These are phyloP conservation scores for Eleginops maclovinus DNA, from an alignment of 2,113 vertebrate species.

Conservation along the genomic window DNA sequence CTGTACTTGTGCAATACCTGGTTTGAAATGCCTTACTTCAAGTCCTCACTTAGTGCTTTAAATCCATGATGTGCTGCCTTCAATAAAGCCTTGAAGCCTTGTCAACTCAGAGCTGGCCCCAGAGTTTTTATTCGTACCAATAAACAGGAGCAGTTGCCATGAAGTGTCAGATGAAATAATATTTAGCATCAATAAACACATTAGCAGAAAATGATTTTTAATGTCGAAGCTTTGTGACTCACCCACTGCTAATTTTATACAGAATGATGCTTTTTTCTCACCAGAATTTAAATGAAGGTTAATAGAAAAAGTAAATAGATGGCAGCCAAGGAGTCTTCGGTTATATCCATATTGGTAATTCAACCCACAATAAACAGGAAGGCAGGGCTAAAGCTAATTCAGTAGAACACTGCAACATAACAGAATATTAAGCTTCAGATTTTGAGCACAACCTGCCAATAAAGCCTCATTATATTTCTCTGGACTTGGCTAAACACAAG, in stretches of 20 bases:
- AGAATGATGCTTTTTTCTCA: slow-evolving; percentile 20
- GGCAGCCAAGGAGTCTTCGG: slow-evolving; percentile 21
- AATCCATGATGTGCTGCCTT: slow-evolving; percentile 58
- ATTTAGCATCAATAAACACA: slow-evolving; percentile 12
- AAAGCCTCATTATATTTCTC: slow-evolving; percentile 11
- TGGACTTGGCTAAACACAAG: not conserved
- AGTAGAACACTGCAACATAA: not conserved
- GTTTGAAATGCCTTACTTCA: slow-evolving; percentile 70
- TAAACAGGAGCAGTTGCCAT: slow-evolving; percentile 11
- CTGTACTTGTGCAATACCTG: slow-evolving; percentile 62
- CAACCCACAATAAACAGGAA: not conserved
- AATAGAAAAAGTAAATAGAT: slow-evolving; percentile 42
- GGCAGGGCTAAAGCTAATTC: slow-evolving; percentile 28
- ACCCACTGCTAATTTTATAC: slow-evolving; percentile 16
- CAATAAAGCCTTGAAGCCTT: slow-evolving; percentile 80
- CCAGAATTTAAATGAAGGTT: slow-evolving; percentile 45
- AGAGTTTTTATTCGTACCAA: slow-evolving; percentile 41
- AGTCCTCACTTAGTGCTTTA: slow-evolving; percentile 53
- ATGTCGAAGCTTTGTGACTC: slow-evolving; percentile 10
- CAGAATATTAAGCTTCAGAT: slow-evolving; percentile 6
- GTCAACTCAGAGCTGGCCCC: slow-evolving; percentile 33
- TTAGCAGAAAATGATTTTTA: slow-evolving; percentile 19
- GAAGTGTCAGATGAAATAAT: slow-evolving; percentile 22
- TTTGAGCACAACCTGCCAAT: not conserved
- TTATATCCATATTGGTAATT: slow-evolving; percentile 29